Base-by-base conservation (phyloP, 2,113 vertebrate species). In the Salvator merianae region DNA sequence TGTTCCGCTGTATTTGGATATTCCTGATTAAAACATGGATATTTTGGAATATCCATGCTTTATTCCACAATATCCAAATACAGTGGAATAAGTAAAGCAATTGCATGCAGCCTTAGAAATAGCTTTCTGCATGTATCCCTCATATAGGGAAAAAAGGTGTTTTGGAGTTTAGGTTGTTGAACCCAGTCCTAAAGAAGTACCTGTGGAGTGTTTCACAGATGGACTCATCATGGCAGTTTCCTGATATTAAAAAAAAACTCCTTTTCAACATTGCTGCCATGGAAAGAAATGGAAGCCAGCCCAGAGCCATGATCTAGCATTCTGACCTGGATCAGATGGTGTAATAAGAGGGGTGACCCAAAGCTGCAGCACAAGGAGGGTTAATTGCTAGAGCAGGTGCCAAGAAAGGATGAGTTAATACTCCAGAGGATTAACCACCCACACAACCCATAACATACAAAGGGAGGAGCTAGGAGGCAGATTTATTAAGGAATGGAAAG, bases 371-470 rank as follows among this genome's bases (percentile, higher is more conserved):
- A 9, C 28, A 36, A 24, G 62, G 78, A 47, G 66, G 8, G 50
- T 78, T 84, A 84, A 84, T 53, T 32, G 66, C 66, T 34, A 24
- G 7, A 71, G 43, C 50, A 43, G 38, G 36, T 71, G 83, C 83
- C 75, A 84, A 78, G 26, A 28, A 84, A 38, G 78, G 75, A 40
- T 78, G 75, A 84, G 36, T 28, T 38, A 32, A 72, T 30, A 16
- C 47, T 80, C 32, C 3, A 34, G 62, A 69, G 75, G 75, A 84
- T 84, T 84, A 84, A 43, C 50, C 66, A 84, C 83, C 83, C 75
- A 84, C 83, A 71, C 75, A 84, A 32, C 50, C 36, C 62, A 13
- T 63, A 71, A 62, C 12, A 59, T 14, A 6, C 16, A 59, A 77
- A 59, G 65, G 74, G 74, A 70, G 75, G 83, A 71, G 66, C 75